Percentiles rank a stretch among this genome's conserved stretches.
Evolutionary conservation across 2,113 vertebrate species (phyloP).

Genomic region (Cyprinodon variegatus): DNA sequence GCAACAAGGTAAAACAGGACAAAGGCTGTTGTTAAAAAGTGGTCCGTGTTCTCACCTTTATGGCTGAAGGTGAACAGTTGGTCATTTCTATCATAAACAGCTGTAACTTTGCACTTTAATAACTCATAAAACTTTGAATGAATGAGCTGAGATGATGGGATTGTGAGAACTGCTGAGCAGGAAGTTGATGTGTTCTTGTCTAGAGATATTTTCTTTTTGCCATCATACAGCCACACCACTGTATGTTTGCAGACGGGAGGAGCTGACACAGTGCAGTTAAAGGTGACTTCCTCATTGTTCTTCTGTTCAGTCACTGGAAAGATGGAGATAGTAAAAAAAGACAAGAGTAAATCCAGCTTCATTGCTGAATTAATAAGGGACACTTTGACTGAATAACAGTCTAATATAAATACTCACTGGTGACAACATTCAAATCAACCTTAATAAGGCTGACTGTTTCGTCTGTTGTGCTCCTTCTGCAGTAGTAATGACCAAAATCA

Average conservation of each 20-base stretch:
- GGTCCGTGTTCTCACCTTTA: neutral
- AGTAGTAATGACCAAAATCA: neutral
- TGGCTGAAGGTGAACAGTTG: slow-evolving; percentile 1
- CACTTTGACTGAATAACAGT: neutral
- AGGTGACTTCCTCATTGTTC: neutral
- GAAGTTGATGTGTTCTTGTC: neutral
- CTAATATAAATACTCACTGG: slow-evolving; percentile 5
- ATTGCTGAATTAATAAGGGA: neutral
- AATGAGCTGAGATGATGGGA: neutral
- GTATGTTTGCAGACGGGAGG: neutral
- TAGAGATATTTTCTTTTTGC: neutral
- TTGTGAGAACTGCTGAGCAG: neutral
- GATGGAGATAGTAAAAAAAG: neutral
- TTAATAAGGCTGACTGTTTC: neutral
- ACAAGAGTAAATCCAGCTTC: neutral
- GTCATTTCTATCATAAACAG: neutral
- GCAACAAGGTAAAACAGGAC: too few relatives aligned
- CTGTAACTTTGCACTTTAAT: neutral
- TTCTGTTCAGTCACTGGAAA: neutral
- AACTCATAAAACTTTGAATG: slow-evolving; percentile 4
- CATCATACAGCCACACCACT: slow-evolving; percentile 2
- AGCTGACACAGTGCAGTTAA: slow-evolving; percentile 1
- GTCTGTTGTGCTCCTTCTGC: neutral
- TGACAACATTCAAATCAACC: neutral
- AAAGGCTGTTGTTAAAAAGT: too few relatives aligned